Evolutionary conservation across 2,888 invertebrate species (phyloP), one percentile per base, ranked within the genome.

Genomic region (Heteromurus nitidus): DNA sequence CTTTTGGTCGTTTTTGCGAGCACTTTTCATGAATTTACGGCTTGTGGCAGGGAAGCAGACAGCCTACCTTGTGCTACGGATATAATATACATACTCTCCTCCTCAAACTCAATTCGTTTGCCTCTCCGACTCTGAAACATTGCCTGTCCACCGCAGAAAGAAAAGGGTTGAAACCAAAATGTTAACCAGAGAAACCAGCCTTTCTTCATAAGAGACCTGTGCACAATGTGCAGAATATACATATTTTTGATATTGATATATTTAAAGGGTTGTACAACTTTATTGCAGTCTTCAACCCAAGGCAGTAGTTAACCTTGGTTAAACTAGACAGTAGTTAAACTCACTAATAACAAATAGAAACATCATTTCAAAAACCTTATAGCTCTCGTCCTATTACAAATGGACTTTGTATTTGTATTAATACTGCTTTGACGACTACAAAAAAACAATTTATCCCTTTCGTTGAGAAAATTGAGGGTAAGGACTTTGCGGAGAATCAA

Each of bases 271-370:
- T n/a, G n/a, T n/a, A n/a, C n/a, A n/a, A n/a, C n/a, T n/a, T n/a
- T 13, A 36, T 9, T 36, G 36, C 5, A 36, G 36, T 36, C 47
- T 11, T 16, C 20, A 24, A 47, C 79, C 72, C 58, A 80, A 72
- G 80, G 80, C 80, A 67, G 73, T 67, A 50, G 80, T 80, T 80
- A 80, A 80, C 80, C 80, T 80, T 80, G 80, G 72, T n/a, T n/a
- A n/a, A 68, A 58, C 60, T 76, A 55, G 62, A 28, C 65, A n/a
- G n/a, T n/a, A n/a, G n/a, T n/a, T n/a, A n/a, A n/a, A 36, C 7
- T 5, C 5, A 36, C 5, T 36, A 36, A 36, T 5, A 36, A 36
- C 36, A 36, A 36, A 36, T 36, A 36, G 5, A 36, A 36, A 36
- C 7, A 36, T 36, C 13, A 36, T 36, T 36, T 36, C 5, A 36